Evolutionary conservation across 2,888 invertebrate genomes (phyloP).

Genomic region (Tipula lateralis): DNA sequence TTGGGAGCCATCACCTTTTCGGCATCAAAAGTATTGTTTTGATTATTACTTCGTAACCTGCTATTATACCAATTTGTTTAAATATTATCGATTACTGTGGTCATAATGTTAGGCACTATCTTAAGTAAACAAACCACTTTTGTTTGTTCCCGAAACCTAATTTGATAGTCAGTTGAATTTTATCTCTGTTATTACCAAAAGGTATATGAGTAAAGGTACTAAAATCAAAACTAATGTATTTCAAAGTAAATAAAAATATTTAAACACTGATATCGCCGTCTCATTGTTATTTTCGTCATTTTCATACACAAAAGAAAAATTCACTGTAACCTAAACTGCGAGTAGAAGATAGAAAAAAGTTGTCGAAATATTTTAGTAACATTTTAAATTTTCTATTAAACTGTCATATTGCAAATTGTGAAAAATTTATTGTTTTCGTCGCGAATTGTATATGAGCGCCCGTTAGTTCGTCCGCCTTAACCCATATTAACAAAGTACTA

Average conservation of each 20-base stretch:
- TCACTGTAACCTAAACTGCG: conserved; percentile 13
- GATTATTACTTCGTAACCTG: no score
- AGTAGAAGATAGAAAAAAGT: neutral
- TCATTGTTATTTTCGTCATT: neutral
- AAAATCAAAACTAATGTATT: neutral
- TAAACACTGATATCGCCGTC: neutral
- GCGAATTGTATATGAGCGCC: neutral
- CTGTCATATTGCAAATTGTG: neutral
- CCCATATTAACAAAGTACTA: neutral
- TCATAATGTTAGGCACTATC: no score
- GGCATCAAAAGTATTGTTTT: no score
- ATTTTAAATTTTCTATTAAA: neutral
- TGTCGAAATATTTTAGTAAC: neutral
- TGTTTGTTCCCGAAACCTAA: no score
- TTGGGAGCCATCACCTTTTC: no score
- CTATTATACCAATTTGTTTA: no score
- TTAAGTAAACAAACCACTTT: no score
- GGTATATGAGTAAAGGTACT: neutral
- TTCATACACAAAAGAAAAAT: neutral
- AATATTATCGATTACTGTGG: no score
- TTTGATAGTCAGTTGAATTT: neutral
- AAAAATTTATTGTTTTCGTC: neutral
- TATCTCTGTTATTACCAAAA: neutral
- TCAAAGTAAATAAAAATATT: neutral
- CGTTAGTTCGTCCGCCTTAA: neutral